phyloP scores from a whole-genome alignment of 2,888 invertebrate genomes.

The Oligia latruncula region DNA sequence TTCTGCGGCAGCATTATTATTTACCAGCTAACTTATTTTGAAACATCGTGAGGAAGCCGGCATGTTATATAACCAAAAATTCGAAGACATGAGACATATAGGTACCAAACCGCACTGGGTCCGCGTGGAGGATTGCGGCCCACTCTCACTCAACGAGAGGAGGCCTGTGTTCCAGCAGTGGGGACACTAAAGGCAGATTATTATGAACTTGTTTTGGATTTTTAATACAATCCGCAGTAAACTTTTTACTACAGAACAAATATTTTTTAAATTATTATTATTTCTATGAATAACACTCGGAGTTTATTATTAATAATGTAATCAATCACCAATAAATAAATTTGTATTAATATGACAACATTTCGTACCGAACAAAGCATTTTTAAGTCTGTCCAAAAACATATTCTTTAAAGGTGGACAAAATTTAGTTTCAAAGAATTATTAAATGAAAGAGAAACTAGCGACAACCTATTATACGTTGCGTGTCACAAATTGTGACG shows the following conservation, averaged over 20 bases:
- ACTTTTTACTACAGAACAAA: not conserved
- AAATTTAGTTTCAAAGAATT: slow-evolving; percentile 19
- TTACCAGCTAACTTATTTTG: slow-evolving; percentile 4
- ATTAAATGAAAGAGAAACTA: slow-evolving; percentile 52
- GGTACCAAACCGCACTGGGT: not conserved
- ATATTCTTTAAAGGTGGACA: not conserved
- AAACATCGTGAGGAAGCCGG: not conserved
- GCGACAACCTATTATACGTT: slow-evolving; percentile 35
- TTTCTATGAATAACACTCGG: not conserved
- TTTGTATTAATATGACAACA: not conserved
- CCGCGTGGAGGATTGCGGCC: not conserved
- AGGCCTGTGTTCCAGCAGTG: not conserved
- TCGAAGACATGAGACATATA: not conserved
- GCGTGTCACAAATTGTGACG: slow-evolving; percentile 63
- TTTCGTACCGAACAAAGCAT: not conserved
- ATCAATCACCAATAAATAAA: not conserved
- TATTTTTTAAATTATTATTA: not conserved
- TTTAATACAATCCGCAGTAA: slow-evolving; percentile 26
- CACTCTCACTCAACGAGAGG: not conserved
- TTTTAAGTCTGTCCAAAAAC: not conserved
- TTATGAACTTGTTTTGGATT: not conserved
- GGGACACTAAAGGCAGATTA: not conserved
- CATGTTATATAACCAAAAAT: not conserved
- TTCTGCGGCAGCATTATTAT: slow-evolving; percentile 3
- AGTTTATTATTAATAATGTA: not conserved